These are phyloP conservation scores for Dromius quadrimaculatus DNA, from an alignment of 2,888 invertebrate genomes.

Conservation along the genomic window DNA sequence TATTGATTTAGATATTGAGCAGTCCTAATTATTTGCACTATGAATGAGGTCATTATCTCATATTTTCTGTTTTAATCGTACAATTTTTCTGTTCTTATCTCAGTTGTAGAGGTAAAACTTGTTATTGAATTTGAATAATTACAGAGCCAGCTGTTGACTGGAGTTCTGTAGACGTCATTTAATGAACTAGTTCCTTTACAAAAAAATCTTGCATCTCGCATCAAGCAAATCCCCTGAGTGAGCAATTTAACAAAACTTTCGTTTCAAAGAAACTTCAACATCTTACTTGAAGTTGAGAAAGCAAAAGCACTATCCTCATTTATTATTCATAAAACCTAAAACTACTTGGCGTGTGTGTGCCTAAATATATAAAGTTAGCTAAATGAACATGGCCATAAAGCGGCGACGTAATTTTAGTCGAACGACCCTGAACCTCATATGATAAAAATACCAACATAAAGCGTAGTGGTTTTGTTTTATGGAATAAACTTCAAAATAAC, in stretches of 20 bases:
- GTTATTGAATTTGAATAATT: no score
- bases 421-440: conserved; percentile 46
- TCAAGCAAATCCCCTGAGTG: neutral
- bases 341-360: conserved; percentile 35
- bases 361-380: conserved; percentile 46
- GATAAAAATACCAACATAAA: conserved; percentile 15
- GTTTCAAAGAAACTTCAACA: neutral
- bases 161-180: neutral
- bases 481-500: neutral
- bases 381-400: conserved; percentile 49
- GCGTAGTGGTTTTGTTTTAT: conserved; percentile 10
- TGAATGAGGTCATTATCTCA: no score
- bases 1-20: no score
- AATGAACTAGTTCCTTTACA: neutral
- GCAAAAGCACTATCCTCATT: conserved; percentile 38
- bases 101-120: no score
- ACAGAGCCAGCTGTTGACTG: neutral
- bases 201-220: conserved; percentile 1
- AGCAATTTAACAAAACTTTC: conserved; percentile 33
- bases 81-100: no score
- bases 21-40: no score
- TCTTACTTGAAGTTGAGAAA: conserved; percentile 3
- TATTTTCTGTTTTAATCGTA: no score
- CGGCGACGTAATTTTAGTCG: conserved; percentile 46
- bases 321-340: conserved; percentile 51